phyloP scores from a whole-genome alignment of 1,140 invertebrate genomes.

The Meloidogyne hapla region DNA sequence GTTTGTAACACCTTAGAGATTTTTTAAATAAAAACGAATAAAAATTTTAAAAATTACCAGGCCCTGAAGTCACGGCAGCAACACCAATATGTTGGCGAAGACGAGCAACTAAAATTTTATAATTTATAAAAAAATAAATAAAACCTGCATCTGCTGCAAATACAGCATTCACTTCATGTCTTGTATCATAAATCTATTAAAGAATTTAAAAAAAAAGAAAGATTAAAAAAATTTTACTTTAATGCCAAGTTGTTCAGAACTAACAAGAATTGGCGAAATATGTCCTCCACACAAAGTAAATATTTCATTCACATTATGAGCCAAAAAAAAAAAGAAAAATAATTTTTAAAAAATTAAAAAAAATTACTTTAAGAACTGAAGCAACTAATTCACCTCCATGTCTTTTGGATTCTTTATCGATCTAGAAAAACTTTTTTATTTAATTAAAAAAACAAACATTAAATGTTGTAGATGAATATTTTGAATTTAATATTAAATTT shows the following conservation, averaged over 20 bases:
- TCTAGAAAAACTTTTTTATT: conserved; percentile 59
- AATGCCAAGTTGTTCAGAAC: conserved; percentile 70
- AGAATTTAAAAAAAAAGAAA: neutral
- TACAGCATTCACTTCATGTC: conserved; percentile 64
- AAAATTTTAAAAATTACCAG: conserved; percentile 63
- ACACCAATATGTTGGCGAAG: conserved; percentile 72
- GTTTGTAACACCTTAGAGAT: conserved; percentile 69
- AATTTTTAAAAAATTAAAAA: conserved; percentile 21
- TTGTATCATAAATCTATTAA: conserved; percentile 19
- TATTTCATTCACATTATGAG: conserved; percentile 70
- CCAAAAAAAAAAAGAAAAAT: conserved; percentile 49
- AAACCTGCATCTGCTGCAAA: conserved; percentile 72
- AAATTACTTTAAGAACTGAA: conserved; percentile 68
- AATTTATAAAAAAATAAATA: neutral
- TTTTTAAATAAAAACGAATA: no score
- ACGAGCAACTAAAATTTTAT: conserved; percentile 67
- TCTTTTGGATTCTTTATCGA: conserved; percentile 66
- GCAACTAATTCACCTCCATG: conserved; percentile 73
- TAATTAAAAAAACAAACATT: neutral
- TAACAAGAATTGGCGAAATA: conserved; percentile 72
- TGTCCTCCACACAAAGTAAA: conserved; percentile 73
- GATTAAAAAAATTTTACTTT: conserved; percentile 59
- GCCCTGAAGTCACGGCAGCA: conserved; percentile 73
- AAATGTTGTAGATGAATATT: neutral
- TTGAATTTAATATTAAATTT: neutral